phyloP scores from a whole-genome alignment of 2,113 vertebrate species.

The Dascyllus trimaculatus region DNA sequence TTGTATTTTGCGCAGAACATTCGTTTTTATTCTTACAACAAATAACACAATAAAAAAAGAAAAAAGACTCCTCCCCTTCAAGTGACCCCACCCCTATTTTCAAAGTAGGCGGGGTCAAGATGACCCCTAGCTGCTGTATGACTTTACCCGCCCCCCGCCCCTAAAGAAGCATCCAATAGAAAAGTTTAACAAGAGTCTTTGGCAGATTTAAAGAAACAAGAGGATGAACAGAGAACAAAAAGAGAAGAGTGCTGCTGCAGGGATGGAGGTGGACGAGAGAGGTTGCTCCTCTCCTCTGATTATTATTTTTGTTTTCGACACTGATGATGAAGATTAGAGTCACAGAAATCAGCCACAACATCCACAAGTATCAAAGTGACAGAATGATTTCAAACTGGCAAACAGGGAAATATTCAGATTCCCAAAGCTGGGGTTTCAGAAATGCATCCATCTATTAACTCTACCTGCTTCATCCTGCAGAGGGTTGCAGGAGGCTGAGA shows the following conservation, averaged over 20 bases:
- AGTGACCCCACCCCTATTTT: background rate
- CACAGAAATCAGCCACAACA: no score
- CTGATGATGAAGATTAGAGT: background rate
- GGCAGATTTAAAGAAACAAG: slow-evolving; percentile 79
- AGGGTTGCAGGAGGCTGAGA: no score
- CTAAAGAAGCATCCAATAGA: slow-evolving; percentile 44
- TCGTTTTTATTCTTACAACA: slow-evolving; percentile 70
- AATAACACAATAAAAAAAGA: slow-evolving; percentile 52
- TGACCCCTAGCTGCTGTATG: slow-evolving; percentile 24
- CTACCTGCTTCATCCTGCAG: no score
- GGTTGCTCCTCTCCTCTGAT: no score
- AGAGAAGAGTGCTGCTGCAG: no score
- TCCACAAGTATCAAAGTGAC: no score
- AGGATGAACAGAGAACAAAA: slow-evolving; percentile 19
- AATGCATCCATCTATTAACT: no score
- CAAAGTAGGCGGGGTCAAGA: background rate
- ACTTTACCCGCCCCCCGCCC: background rate
- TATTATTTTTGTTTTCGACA: background rate
- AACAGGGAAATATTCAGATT: no score
- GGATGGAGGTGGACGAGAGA: background rate
- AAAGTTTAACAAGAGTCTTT: slow-evolving; percentile 81
- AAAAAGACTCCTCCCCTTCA: slow-evolving; percentile 1
- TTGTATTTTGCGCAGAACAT: slow-evolving; percentile 73
- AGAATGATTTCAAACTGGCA: no score
- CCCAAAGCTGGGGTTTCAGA: no score